phyloP scores from a whole-genome alignment of 2,797 vertebrate species.

The Semotilus atromaculatus region DNA sequence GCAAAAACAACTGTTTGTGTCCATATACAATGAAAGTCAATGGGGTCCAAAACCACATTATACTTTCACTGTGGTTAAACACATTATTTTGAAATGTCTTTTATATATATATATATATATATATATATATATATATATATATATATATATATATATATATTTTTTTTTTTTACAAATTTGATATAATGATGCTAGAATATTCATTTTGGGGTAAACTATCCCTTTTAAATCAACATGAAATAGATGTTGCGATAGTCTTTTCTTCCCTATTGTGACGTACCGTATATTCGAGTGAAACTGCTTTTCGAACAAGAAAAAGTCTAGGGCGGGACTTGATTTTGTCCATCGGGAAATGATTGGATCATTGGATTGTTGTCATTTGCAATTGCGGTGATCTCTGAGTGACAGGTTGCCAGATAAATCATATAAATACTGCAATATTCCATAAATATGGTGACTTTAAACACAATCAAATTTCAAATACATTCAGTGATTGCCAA shows the following conservation, averaged over 20 bases:
- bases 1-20: neutral
- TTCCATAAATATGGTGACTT: neutral
- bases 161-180: neutral
- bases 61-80: neutral
- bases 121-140: no score
- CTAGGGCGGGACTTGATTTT: neutral
- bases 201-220: neutral
- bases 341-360: neutral
- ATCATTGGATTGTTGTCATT: neutral
- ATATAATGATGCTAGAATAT: neutral
- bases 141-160: no score
- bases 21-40: neutral
- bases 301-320: neutral
- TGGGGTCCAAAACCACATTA: neutral
- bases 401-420: neutral
- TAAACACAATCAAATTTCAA: neutral
- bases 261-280: neutral
- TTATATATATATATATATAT: no score
- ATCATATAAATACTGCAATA: neutral
- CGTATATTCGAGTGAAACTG: neutral
- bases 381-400: neutral
- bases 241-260: neutral
- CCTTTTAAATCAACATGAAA: neutral
- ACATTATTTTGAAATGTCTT: no score
- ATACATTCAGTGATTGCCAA: neutral